Evolutionary conservation across 2,113 vertebrate species (phyloP).

Genomic region (Trochalopteron elliotii): DNA sequence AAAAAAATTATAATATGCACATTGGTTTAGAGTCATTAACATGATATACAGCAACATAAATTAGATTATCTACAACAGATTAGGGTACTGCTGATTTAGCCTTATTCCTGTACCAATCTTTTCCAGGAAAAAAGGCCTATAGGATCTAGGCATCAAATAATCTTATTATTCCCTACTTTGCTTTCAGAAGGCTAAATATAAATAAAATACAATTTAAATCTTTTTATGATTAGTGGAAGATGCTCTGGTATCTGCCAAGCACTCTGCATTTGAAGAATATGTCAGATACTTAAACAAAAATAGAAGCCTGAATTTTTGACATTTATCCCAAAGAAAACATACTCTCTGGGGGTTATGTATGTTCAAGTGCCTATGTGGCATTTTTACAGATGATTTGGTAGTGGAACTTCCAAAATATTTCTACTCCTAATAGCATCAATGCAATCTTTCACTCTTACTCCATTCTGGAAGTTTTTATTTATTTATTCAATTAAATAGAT

Average conservation of each 20-base stretch:
- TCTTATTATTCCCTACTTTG: not conserved
- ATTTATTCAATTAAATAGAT: constrained; percentile 38
- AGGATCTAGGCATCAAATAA: not conserved
- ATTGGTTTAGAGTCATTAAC: constrained; percentile 59
- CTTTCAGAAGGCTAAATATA: constrained; percentile 10
- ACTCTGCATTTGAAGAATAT: not conserved
- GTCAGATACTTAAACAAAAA: constrained; percentile 3
- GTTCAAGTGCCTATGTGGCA: not conserved
- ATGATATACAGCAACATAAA: constrained; percentile 43
- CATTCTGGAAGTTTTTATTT: not conserved
- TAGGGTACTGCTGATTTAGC: constrained; percentile 22
- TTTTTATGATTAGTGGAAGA: not conserved
- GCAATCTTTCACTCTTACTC: not conserved
- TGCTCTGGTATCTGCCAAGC: not conserved
- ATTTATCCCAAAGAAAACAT: not conserved
- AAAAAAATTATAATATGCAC: constrained; percentile 44
- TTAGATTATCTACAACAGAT: constrained; percentile 53
- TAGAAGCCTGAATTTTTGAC: not conserved
- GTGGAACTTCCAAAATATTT: not conserved
- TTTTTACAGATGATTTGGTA: constrained; percentile 23
- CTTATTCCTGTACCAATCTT: constrained; percentile 17
- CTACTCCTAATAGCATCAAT: not conserved
- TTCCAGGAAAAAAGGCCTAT: not conserved
- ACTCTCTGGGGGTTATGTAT: not conserved
- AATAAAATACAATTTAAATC: not conserved